phyloP scores from a whole-genome alignment of 1,140 invertebrate genomes.

The Bradynema listronoti region DNA sequence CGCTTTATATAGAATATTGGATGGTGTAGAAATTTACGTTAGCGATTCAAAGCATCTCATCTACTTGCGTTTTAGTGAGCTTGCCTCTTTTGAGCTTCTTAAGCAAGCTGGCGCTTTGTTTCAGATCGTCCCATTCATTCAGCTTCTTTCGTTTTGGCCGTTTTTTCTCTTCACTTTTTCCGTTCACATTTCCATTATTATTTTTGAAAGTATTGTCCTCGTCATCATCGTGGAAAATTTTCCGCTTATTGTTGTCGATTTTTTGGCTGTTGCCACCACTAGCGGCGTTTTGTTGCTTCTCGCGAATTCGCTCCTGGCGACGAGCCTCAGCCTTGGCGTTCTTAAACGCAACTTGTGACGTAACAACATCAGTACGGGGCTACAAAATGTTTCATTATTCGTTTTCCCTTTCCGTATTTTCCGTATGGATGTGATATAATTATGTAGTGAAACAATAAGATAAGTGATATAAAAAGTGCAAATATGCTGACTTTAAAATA shows the following conservation, averaged over 20 bases:
- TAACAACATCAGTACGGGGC: conserved; percentile 22
- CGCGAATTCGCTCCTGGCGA: background rate
- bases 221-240: conserved; percentile 9
- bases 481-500: no score
- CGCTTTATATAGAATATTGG: no score
- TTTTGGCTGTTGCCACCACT: no score
- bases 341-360: conserved; percentile 32
- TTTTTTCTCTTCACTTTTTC: conserved; percentile 6
- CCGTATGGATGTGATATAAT: no score
- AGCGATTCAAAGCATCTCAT: conserved; percentile 20
- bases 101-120: conserved; percentile 30
- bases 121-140: conserved; percentile 39
- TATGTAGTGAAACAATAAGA: no score
- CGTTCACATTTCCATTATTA: conserved; percentile 18
- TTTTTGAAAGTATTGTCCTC: no score
- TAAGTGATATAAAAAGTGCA: no score
- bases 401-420: no score
- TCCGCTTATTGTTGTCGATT: no score
- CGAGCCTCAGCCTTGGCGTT: conserved; percentile 20
- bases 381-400: conserved; percentile 29
- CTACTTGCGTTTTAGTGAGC: conserved; percentile 32
- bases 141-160: conserved; percentile 27
- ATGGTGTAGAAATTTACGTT: no score
- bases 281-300: conserved; percentile 1
- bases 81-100: conserved; percentile 46